A percentile compares a stretch with the other conserved stretches of the same genome.
Conservation (phyloP, 2,797 vertebrate genomes). For the Spheniscus humboldti region DNA sequence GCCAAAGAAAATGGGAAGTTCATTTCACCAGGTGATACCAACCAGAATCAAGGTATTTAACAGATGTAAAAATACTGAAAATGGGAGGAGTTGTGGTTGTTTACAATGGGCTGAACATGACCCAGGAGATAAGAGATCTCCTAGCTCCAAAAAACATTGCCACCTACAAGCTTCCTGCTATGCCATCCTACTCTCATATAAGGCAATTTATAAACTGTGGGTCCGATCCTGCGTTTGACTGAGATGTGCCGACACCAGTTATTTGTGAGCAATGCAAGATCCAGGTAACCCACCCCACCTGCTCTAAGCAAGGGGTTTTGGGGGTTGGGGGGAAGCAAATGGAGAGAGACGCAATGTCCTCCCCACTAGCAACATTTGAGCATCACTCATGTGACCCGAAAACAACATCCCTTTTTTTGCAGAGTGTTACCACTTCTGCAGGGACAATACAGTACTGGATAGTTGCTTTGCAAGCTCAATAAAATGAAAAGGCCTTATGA, state of each 20-base stretch:
- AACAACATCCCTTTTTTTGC: constrained; percentile 49
- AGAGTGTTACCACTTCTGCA: constrained; percentile 29
- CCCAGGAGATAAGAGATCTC: background rate
- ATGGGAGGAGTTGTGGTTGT: background rate
- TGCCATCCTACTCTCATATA: background rate
- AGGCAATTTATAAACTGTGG: constrained; percentile 25
- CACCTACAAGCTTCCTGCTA: background rate
- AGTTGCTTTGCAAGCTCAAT: constrained; percentile 43
- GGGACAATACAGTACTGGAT: constrained; percentile 67
- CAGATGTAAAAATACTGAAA: background rate
- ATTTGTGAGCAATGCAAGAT: background rate
- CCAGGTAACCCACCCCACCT: background rate
- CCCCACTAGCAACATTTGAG: background rate
- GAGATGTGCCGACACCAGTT: background rate
- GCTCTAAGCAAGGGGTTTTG: background rate
- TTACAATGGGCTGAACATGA: background rate
- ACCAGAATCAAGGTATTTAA: background rate
- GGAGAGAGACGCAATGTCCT: background rate
- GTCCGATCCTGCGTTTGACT: background rate
- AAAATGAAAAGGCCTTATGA: constrained; percentile 34
- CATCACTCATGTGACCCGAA: constrained; percentile 21
- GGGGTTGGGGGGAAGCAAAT: background rate
- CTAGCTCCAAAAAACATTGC: background rate
- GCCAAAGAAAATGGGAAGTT: background rate
- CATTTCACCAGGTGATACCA: background rate